Percentiles rank a stretch among this genome's conserved stretches.
Evolutionary conservation across 2,888 invertebrate genomes (phyloP).

Genomic region (Rhodophaea formosa): DNA sequence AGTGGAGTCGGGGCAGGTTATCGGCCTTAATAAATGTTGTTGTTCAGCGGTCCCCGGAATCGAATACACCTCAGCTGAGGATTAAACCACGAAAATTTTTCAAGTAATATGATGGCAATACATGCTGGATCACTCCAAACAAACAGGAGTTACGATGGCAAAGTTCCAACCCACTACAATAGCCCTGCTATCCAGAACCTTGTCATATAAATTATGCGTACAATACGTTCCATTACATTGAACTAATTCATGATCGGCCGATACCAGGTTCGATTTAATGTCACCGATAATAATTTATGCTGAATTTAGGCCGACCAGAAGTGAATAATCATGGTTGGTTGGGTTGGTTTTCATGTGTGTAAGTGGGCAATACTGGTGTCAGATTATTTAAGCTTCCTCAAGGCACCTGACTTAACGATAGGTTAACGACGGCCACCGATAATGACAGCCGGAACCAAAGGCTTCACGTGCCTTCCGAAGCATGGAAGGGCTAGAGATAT

Average conservation of each 20-base stretch:
- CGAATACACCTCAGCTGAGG: too few relatives aligned
- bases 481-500: too few relatives aligned
- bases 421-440: too few relatives aligned
- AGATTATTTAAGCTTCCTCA: too few relatives aligned
- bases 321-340: not conserved
- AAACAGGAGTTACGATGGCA: conserved; percentile 53
- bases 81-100: too few relatives aligned
- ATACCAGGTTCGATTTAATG: conserved; percentile 22
- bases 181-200: conserved; percentile 40
- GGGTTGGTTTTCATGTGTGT: not conserved
- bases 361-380: too few relatives aligned
- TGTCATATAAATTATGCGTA: conserved; percentile 62
- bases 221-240: conserved; percentile 60
- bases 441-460: too few relatives aligned
- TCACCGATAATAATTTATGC: conserved; percentile 12
- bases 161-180: conserved; percentile 61
- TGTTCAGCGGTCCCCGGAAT: too few relatives aligned
- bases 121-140: conserved; percentile 25
- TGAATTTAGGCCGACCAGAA: conserved; percentile 1
- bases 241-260: conserved; percentile 41
- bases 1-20: too few relatives aligned
- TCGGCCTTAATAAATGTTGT: too few relatives aligned
- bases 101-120: not conserved
- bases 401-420: too few relatives aligned
- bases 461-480: too few relatives aligned